Evolutionary conservation across 2,888 invertebrate species (phyloP).

Genomic region (Luperina testacea): DNA sequence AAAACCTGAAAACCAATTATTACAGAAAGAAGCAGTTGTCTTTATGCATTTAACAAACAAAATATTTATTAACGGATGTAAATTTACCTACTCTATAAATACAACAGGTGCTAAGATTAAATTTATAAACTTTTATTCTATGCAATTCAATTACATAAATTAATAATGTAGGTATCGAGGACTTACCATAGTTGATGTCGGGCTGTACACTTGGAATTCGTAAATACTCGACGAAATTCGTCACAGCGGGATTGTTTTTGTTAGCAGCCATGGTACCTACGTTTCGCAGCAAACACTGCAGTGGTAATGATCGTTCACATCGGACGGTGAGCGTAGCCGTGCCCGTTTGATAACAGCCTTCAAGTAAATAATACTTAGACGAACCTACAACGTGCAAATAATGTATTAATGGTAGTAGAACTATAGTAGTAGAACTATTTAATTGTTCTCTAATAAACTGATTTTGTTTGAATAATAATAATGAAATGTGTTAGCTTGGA

Average conservation of each 20-base stretch:
- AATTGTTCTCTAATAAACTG: background rate
- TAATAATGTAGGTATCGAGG: background rate
- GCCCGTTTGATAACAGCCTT: constrained; percentile 52
- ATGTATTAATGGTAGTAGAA: constrained; percentile 4
- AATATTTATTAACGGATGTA: background rate
- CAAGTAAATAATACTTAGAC: constrained; percentile 25
- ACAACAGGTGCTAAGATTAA: background rate
- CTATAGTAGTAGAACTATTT: background rate
- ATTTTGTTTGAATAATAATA: background rate
- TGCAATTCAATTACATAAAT: background rate
- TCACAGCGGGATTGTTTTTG: constrained; percentile 89
- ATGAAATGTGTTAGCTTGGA: background rate
- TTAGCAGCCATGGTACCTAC: constrained; percentile 77
- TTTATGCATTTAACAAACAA: background rate
- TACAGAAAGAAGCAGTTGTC: background rate
- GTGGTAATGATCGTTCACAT: constrained; percentile 65
- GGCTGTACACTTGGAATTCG: constrained; percentile 94
- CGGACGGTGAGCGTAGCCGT: constrained; percentile 36
- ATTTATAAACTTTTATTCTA: background rate
- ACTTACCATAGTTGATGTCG: constrained; percentile 93
- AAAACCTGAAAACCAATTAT: background rate
- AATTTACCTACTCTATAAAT: background rate
- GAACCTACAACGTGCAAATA: constrained; percentile 27
- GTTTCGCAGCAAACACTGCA: constrained; percentile 64
- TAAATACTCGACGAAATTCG: constrained; percentile 93